Evolutionary conservation across 2,797 vertebrate species (phyloP), one percentile per base, ranked within the genome.

Genomic region (Xenops minutus): DNA sequence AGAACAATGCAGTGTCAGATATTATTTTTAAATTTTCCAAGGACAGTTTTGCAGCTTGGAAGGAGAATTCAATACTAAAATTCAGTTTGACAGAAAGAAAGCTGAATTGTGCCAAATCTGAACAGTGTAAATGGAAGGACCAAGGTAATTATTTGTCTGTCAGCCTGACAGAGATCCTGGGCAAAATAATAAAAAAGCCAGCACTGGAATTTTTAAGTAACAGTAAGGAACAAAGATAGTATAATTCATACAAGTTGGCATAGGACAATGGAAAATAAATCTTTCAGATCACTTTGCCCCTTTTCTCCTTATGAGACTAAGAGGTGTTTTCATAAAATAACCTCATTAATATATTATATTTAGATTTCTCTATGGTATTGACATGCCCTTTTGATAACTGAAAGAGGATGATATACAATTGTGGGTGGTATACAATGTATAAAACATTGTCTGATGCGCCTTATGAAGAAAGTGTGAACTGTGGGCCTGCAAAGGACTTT

Each of bases 31-130:
- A 85, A 62, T 77, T 61, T 80, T 92, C 66, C 93, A 94, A 97
- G 92, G 94, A 68, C 95, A 85, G 41, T 56, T 73, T 69, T 29
- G 7, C 43, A 63, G 41, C 46, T 94, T 91, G 62, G 89, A 96
- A 96, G 93, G 81, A 80, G 75, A 96, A 92, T 54, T 89, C 86
- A 83, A 51, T 54, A 83, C 78, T 80, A 88, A 93, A 93, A 82
- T 92, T 91, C 75, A 91, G 46, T 48, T 62, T 90, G 86, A 92
- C 7, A 55, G 32, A 6, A 44, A 39, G 69, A 83, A 43, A 76
- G 36, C 24, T 64, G 43, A 91, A 69, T 89, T 1, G 6, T 97
- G 89, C 86, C 92, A 96, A 92, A 84, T 69, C 64, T 80, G 39
- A 89, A 68, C 13, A 68, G 46, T 51, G 39, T 66, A 92, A 95